phyloP scores from a whole-genome alignment of 1,140 invertebrate species.

The Brachionus angularis region DNA sequence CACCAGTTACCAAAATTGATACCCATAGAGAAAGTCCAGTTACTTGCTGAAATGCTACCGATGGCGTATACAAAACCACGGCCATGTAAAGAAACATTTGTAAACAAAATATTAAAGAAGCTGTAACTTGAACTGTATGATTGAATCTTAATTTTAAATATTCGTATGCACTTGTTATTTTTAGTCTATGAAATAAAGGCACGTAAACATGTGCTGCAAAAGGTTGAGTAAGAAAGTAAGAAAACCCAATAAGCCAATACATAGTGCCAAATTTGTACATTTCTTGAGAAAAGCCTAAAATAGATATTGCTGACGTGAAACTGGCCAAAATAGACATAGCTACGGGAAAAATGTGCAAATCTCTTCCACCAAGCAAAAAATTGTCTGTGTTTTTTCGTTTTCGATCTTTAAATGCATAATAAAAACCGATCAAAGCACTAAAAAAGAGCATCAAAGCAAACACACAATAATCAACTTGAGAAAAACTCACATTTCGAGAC shows the following conservation, averaged over 20 bases:
- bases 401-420: conserved; percentile 33
- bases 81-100: conserved; percentile 73
- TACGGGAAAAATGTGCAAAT: conserved; percentile 49
- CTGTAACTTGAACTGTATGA: neutral
- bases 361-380: conserved; percentile 35
- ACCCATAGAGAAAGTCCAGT: conserved; percentile 37
- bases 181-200: conserved; percentile 54
- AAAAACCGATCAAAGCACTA: conserved; percentile 28
- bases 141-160: conserved; percentile 39
- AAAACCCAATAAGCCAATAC: conserved; percentile 45
- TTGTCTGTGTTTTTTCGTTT: conserved; percentile 2
- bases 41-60: conserved; percentile 78
- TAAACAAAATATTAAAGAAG: conserved; percentile 36
- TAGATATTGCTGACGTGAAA: conserved; percentile 55
- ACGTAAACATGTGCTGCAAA: conserved; percentile 49
- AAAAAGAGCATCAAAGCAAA: conserved; percentile 21
- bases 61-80: conserved; percentile 86
- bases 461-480: conserved; percentile 5
- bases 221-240: conserved; percentile 48
- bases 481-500: conserved; percentile 17
- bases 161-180: conserved; percentile 54
- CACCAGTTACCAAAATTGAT: conserved; percentile 26
- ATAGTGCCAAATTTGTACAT: conserved; percentile 51
- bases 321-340: conserved; percentile 56
- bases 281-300: conserved; percentile 57